phyloP scores from a whole-genome alignment of 2,888 invertebrate species.

The Eristalinus aeneus region DNA sequence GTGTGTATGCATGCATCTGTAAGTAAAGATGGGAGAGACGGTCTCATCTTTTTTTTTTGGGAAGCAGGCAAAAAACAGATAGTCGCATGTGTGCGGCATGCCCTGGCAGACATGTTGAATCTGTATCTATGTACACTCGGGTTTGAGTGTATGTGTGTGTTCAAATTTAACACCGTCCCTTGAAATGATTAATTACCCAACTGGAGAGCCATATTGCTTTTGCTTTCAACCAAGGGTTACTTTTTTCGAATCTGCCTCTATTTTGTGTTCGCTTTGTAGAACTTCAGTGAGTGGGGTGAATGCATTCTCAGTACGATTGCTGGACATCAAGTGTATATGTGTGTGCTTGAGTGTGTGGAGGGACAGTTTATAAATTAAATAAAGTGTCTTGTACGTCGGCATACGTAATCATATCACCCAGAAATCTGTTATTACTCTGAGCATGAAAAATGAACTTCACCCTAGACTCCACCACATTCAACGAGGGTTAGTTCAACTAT shows the following conservation, averaged over 20 bases:
- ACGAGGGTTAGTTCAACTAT: conserved; percentile 26
- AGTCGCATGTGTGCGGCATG: conserved; percentile 47
- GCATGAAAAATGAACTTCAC: conserved; percentile 74
- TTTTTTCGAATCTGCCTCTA: conserved; percentile 12
- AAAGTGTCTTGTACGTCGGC: conserved; percentile 66
- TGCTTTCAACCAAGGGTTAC: conserved; percentile 62
- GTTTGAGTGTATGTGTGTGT: conserved; percentile 32
- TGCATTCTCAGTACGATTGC: conserved; percentile 13
- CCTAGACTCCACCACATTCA: conserved; percentile 60
- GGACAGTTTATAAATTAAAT: conserved; percentile 70
- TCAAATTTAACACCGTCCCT: conserved; percentile 60
- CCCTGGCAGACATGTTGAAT: conserved; percentile 63
- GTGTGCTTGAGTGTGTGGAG: not conserved
- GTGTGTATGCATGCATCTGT: conserved; percentile 1
- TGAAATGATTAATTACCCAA: conserved; percentile 67
- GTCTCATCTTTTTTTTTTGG: not conserved
- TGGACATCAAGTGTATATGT: not conserved
- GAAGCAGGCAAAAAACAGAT: conserved; percentile 17
- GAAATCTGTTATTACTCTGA: conserved; percentile 65
- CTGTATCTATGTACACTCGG: conserved; percentile 13
- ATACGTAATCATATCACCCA: conserved; percentile 63
- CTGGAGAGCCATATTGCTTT: conserved; percentile 72
- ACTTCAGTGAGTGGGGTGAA: conserved; percentile 11
- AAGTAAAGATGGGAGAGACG: not conserved
- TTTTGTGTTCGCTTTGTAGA: not conserved